Evolutionary conservation across 2,113 vertebrate species (phyloP).

Genomic region (Oncorhynchus keta): DNA sequence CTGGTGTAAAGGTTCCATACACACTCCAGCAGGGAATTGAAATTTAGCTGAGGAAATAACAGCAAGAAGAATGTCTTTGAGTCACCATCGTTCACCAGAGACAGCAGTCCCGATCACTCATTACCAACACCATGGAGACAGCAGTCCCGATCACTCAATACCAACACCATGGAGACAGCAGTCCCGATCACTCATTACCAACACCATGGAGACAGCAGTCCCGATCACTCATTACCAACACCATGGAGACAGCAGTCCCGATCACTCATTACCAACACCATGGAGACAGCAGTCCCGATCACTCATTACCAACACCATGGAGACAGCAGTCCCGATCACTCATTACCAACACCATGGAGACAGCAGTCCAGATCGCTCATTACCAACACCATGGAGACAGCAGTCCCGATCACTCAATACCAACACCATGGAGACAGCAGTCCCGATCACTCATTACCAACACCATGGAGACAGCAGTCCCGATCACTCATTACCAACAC

Average conservation of each 20-base stretch:
- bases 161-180: slow-evolving; percentile 10
- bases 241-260: slow-evolving; percentile 15
- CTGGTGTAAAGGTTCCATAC: too few relatives aligned
- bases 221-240: too few relatives aligned
- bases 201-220: slow-evolving; percentile 13
- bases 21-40: slow-evolving; percentile 15
- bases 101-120: background rate
- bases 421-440: slow-evolving; percentile 12
- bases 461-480: slow-evolving; percentile 14
- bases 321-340: slow-evolving; percentile 13
- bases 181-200: too few relatives aligned
- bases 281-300: slow-evolving; percentile 13
- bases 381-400: slow-evolving; percentile 9
- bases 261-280: too few relatives aligned
- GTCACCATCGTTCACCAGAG: background rate
- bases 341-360: slow-evolving; percentile 7
- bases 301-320: slow-evolving; percentile 5
- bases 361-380: slow-evolving; percentile 5
- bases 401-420: too few relatives aligned
- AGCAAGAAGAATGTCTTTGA: background rate
- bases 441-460: too few relatives aligned
- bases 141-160: too few relatives aligned
- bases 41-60: slow-evolving; percentile 19
- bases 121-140: slow-evolving; percentile 9
- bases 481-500: too few relatives aligned